Percentiles rank a stretch among this genome's conserved stretches.
Evolutionary conservation across 2,797 vertebrate species (phyloP).

Genomic region (Merluccius polli): DNA sequence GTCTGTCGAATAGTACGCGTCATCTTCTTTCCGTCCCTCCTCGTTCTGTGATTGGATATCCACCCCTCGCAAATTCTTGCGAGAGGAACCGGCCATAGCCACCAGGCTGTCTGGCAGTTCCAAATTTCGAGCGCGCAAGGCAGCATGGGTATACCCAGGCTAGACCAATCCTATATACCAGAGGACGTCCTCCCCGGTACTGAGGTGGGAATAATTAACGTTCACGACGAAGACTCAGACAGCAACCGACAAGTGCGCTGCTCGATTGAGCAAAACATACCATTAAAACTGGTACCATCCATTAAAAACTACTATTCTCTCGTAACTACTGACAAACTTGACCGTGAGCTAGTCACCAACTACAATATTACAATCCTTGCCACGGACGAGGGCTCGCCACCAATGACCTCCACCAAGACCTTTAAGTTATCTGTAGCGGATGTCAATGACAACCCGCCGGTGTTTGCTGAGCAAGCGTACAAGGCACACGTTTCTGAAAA

Average conservation of each 20-base stretch:
- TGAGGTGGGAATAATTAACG: neutral
- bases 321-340: conserved; percentile 17
- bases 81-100: too few species aligned
- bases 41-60: too few species aligned
- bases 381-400: conserved; percentile 26
- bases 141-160: neutral
- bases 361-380: conserved; percentile 62
- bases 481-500: conserved; percentile 40
- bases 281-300: neutral
- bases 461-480: neutral
- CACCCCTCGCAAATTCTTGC: too few species aligned
- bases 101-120: too few species aligned
- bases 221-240: neutral
- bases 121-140: too few species aligned
- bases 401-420: conserved; percentile 39
- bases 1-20: too few species aligned
- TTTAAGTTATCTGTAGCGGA: conserved; percentile 54
- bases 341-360: conserved; percentile 40
- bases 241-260: neutral
- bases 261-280: neutral
- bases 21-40: too few species aligned
- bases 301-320: neutral
- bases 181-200: neutral
- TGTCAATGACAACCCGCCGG: conserved; percentile 57
- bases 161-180: neutral